Conservation (phyloP, 2,113 vertebrate species). For the Antennarius striatus region DNA sequence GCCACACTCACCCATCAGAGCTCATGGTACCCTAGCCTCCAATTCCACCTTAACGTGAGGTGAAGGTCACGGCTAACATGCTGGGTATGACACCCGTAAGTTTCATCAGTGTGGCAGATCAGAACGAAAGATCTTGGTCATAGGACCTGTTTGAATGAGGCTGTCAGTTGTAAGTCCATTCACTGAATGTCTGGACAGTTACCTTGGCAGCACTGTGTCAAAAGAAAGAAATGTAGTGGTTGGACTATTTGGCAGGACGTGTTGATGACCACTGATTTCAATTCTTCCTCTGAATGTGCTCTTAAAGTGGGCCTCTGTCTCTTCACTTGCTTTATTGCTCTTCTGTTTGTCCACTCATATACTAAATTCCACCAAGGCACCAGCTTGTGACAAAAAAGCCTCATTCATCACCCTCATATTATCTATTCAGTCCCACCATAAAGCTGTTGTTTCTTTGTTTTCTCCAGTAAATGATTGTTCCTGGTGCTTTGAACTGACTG, state of each 20-base stretch:
- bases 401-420: conserved; percentile 48
- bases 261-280: conserved; percentile 32
- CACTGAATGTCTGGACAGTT: conserved; percentile 50
- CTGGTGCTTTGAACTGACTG: conserved; percentile 37
- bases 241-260: conserved; percentile 25
- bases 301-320: conserved; percentile 35
- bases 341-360: conserved; percentile 42
- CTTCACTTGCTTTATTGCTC: conserved; percentile 27
- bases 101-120: conserved; percentile 40
- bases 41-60: conserved; percentile 34
- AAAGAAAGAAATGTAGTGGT: conserved; percentile 55
- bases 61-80: conserved; percentile 37
- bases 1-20: conserved; percentile 23
- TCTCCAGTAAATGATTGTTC: neutral
- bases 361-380: conserved; percentile 46
- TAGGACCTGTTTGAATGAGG: conserved; percentile 33
- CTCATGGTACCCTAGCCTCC: conserved; percentile 13
- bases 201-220: conserved; percentile 55
- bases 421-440: conserved; percentile 39
- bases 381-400: conserved; percentile 35
- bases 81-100: conserved; percentile 8
- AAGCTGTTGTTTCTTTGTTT: conserved; percentile 9
- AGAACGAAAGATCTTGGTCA: conserved; percentile 3
- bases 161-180: conserved; percentile 35
- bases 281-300: conserved; percentile 57